A percentile compares a stretch with the other conserved stretches of the same genome.
These are phyloP conservation scores for Aphelenchoides avenae DNA, from an alignment of 1,140 invertebrate species.

Conservation along the genomic window DNA sequence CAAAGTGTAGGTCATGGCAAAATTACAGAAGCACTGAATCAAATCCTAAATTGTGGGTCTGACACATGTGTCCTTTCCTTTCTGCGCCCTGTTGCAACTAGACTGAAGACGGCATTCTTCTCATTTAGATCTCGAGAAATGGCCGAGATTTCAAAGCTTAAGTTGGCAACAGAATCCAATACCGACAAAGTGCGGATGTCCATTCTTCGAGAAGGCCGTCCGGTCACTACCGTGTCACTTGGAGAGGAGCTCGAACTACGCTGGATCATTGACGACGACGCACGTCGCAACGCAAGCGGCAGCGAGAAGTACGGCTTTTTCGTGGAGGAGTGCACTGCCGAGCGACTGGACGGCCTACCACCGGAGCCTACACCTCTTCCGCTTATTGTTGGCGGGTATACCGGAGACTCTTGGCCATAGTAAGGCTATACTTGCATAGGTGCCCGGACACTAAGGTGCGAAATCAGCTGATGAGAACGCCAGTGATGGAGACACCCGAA, in stretches of 20 bases:
- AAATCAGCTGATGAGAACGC: slow-evolving; percentile 40
- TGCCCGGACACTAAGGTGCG: slow-evolving; percentile 49
- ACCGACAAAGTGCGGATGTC: slow-evolving; percentile 39
- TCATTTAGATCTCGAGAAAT: slow-evolving; percentile 11
- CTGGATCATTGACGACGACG: slow-evolving; percentile 44
- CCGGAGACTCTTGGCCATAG: slow-evolving; percentile 8
- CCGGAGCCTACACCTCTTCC: slow-evolving; percentile 52
- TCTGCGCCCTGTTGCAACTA: no score
- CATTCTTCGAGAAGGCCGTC: slow-evolving; percentile 40
- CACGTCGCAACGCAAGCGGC: slow-evolving; percentile 9
- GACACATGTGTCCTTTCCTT: slow-evolving; percentile 13
- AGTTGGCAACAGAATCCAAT: slow-evolving; percentile 15
- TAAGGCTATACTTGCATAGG: slow-evolving; percentile 29
- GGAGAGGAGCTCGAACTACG: slow-evolving; percentile 54
- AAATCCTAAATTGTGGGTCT: background rate
- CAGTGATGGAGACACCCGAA: slow-evolving; percentile 36
- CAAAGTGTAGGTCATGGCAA: no score
- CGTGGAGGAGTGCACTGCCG: slow-evolving; percentile 54
- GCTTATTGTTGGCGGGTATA: slow-evolving; percentile 48
- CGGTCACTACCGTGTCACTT: slow-evolving; percentile 50
- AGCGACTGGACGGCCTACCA: slow-evolving; percentile 48
- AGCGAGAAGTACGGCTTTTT: slow-evolving; percentile 41
- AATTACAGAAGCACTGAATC: slow-evolving; percentile 14
- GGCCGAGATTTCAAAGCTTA: slow-evolving; percentile 2
- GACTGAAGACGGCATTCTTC: no score